Evolutionary conservation across 2,888 invertebrate genomes (phyloP).

Genomic region (Catonia carolina): DNA sequence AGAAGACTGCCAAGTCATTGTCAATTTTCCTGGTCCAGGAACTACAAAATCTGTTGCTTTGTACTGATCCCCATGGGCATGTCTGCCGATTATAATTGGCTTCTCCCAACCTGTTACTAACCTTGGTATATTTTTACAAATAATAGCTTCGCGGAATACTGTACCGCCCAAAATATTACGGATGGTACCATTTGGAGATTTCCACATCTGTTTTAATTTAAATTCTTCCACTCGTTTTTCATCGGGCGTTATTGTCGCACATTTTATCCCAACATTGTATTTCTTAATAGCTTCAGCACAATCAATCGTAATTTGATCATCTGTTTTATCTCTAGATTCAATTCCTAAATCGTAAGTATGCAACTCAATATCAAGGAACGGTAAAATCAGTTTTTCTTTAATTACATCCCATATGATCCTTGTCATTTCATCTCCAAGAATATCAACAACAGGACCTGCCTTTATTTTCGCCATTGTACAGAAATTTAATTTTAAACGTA

Average conservation of each 20-base stretch:
- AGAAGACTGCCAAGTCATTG: constrained; percentile 70
- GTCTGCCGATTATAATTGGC: constrained; percentile 97
- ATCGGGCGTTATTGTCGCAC: constrained; percentile 97
- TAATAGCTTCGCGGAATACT: constrained; percentile 78
- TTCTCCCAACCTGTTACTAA: constrained; percentile 92
- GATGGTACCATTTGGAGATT: constrained; percentile 82
- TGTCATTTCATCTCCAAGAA: constrained; percentile 94
- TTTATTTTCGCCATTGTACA: constrained; percentile 36
- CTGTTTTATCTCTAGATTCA: constrained; percentile 87
- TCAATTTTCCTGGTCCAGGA: constrained; percentile 81
- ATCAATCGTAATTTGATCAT: constrained; percentile 93
- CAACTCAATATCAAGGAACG: constrained; percentile 90
- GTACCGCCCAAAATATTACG: constrained; percentile 81
- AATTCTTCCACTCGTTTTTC: constrained; percentile 92
- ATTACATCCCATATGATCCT: constrained; percentile 98
- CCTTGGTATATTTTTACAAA: constrained; percentile 90
- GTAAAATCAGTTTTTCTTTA: constrained; percentile 92
- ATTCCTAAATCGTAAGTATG: constrained; percentile 93
- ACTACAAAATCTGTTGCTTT: constrained; percentile 96
- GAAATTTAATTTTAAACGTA: too few species aligned
- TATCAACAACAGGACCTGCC: constrained; percentile 83
- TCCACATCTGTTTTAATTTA: constrained; percentile 84
- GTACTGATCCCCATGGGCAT: constrained; percentile 95
- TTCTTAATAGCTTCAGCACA: constrained; percentile 94
- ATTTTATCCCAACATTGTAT: constrained; percentile 98